These are phyloP conservation scores for Crenichthys baileyi DNA, from an alignment of 2,797 vertebrate genomes.

Conservation along the genomic window DNA sequence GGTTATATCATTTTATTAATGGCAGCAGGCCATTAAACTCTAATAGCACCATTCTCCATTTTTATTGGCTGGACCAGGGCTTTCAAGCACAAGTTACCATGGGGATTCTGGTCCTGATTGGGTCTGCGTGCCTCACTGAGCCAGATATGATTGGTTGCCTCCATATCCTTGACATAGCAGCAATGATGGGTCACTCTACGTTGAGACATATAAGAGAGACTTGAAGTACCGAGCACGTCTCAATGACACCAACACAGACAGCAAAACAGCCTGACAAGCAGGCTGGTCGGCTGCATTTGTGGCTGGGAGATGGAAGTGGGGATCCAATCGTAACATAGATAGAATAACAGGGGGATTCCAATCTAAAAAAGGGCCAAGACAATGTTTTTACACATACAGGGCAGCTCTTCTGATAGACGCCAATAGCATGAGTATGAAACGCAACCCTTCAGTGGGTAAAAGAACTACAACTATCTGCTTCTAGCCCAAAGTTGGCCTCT, in stretches of 20 bases:
- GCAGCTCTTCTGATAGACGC: too few relatives aligned
- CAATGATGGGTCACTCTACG: constrained; percentile 74
- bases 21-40: constrained; percentile 75
- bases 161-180: constrained; percentile 79
- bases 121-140: constrained; percentile 43
- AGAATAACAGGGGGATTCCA: constrained; percentile 48
- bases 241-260: constrained; percentile 76
- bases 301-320: constrained; percentile 50
- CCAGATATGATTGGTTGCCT: constrained; percentile 72
- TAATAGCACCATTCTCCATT: constrained; percentile 48
- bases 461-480: background rate
- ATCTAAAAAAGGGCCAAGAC: constrained; percentile 30
- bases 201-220: constrained; percentile 67
- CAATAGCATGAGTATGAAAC: background rate
- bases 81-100: constrained; percentile 73
- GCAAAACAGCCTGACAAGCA: constrained; percentile 47
- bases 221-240: constrained; percentile 70
- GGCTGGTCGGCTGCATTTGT: constrained; percentile 42
- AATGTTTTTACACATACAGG: background rate
- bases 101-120: constrained; percentile 71
- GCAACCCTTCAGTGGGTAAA: background rate
- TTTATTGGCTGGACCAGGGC: constrained; percentile 63
- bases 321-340: constrained; percentile 38
- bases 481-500: background rate
- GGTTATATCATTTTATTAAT: constrained; percentile 74